Conservation (phyloP, 2,113 vertebrate genomes). For the Varanus salvator region DNA sequence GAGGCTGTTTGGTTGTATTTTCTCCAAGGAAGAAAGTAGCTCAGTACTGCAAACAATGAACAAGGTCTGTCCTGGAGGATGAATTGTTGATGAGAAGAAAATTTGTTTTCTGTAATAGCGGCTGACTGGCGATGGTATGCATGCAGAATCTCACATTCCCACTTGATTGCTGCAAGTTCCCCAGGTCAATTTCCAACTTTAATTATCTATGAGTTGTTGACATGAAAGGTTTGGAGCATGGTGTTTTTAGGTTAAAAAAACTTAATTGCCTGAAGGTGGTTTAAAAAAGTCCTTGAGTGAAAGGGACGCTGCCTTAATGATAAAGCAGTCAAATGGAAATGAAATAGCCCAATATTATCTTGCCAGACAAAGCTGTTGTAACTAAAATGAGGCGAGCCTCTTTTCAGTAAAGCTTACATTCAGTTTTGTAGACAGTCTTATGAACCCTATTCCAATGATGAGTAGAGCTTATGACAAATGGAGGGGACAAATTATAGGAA, state of each 20-base stretch:
- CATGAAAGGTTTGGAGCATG: neutral
- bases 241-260: neutral
- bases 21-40: neutral
- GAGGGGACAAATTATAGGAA: too few species aligned
- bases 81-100: slow-evolving; percentile 18
- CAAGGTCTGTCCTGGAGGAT: neutral
- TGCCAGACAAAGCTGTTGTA: neutral
- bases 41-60: neutral
- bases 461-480: too few species aligned
- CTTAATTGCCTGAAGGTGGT: slow-evolving; percentile 16
- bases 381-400: neutral
- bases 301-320: neutral
- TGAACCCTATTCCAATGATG: too few species aligned
- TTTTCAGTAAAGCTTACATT: too few species aligned
- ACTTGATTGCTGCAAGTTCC: neutral
- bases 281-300: neutral
- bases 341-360: neutral
- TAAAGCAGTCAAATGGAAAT: neutral
- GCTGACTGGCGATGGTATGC: neutral
- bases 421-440: too few species aligned
- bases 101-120: slow-evolving; percentile 1
- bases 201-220: slow-evolving; percentile 19
- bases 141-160: slow-evolving; percentile 15
- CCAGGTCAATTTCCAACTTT: neutral
- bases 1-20: neutral